Base-by-base conservation (phyloP, 2,888 invertebrate species). In the Galerucella pusilla region DNA sequence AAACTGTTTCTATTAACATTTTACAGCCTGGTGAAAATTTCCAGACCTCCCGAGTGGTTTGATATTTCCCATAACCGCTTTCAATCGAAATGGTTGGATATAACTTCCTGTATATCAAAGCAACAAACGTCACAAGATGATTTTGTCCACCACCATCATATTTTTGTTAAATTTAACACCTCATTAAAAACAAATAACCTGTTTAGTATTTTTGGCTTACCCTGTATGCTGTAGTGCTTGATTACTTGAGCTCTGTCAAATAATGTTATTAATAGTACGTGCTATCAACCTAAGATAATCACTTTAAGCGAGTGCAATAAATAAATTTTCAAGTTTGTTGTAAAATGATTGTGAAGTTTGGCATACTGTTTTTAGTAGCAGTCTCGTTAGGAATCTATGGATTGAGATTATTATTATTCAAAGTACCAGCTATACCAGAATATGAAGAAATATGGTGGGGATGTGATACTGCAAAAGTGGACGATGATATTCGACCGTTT, bases 381-480 rank as follows among this genome's bases (percentile, higher is more conserved):
- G 16, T 54, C 16, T 14, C 3, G 14, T n/a, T 54, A 54, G 14
- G 4, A 16, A 3, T 14, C 3, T 54, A 54, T n/a, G 14, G 6
- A n/a, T 14, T n/a, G 6, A 4, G n/a, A n/a, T n/a, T n/a, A 14
- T 54, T 54, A n/a, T 54, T 54, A 1, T n/a, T 54, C 14, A 66
- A 77, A 61, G 73, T 78, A 64, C 81, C 81, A 16, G 74, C 81
- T 1, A 45, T 81, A 28, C 85, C 85, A 6, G 70, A 80, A 52
- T 75, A 85, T 16, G 82, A 83, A 71, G 85, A 90, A 4, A 86
- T 88, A 35, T 91, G 91, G 87, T 93, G 93, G 93, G 93, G 93
- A 0, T 85, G 88, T 0, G 90, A 90, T 59, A 82, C 88, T 49
- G 88, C 89, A 0, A 85, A 89, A n/a, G 88, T 88, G 59, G 90